These are phyloP conservation scores for Recurvirostra avosetta DNA, from an alignment of 2,113 vertebrate genomes.

Conservation along the genomic window DNA sequence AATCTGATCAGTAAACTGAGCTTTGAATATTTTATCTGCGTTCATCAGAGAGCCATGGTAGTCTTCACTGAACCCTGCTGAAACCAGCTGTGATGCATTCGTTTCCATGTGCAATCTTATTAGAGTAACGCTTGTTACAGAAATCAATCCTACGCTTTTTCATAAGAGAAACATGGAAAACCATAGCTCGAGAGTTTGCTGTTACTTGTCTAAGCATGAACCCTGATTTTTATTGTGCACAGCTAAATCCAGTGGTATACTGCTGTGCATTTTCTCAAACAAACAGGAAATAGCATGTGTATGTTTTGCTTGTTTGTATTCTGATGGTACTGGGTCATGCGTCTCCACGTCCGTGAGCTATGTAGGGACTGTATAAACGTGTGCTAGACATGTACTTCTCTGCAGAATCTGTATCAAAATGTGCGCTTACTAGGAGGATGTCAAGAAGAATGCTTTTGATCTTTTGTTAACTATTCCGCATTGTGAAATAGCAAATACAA, in stretches of 20 bases:
- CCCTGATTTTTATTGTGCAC: background rate
- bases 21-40: slow-evolving; percentile 1
- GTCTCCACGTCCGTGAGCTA: background rate
- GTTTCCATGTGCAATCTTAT: background rate
- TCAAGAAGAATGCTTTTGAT: background rate
- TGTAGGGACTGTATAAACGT: background rate
- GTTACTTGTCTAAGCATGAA: background rate
- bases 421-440: background rate
- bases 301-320: background rate
- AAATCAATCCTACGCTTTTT: background rate
- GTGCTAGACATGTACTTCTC: background rate
- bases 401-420: background rate
- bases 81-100: slow-evolving; percentile 7
- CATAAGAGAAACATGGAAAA: background rate
- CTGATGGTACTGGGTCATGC: background rate
- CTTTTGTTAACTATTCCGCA: background rate
- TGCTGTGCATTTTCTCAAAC: background rate
- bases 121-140: slow-evolving; percentile 19
- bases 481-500: background rate
- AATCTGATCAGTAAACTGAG: slow-evolving; percentile 29
- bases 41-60: background rate
- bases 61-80: slow-evolving; percentile 24
- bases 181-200: background rate
- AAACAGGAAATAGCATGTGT: background rate
- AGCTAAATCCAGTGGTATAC: background rate